Base-by-base conservation (phyloP, 2,113 vertebrate genomes). In the Heliornis fulica region DNA sequence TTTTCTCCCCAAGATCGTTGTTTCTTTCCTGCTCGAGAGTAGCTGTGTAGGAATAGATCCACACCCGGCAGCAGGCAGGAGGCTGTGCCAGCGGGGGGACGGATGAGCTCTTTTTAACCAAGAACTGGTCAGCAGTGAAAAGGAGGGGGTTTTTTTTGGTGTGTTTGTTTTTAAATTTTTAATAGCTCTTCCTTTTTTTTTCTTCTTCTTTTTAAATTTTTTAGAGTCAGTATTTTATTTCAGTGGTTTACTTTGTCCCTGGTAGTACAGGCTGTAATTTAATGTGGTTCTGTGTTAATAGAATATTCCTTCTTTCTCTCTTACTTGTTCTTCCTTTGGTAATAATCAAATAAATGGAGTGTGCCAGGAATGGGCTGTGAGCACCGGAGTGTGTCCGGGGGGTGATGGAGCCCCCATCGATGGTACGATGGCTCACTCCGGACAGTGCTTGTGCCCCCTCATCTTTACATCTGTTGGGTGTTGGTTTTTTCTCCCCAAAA, bases 371-470 rank as follows among this genome's bases (percentile, higher is more conserved):
- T 0, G 26, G 81, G 43, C 84, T 82, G 82, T 38, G 91, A 76
- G 84, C 65, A 78, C 38, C 1, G 4, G 71, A 29, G 25, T 4
- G 2, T 66, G 45, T 20, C 26, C 38, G 92, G 71, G 71, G 48
- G 46, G 54, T 17, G 2, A 0, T 10, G 54, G 70, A 50, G 21
- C 15, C 21, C 13, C 7, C 14, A 1, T 36, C 7, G 2, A 38
- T 50, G 74, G 34, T 26, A 5, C 0, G 0, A 38, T 10, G 23
- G 26, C 54, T 34, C 9, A 3, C 56, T 48, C 31, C 0, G 0
- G 10, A 9, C 0, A 0, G 34, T 36, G 43, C 22, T 56, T 43
- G n/a, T n/a, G n/a, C n/a, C n/a, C n/a, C n/a, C n/a, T n/a, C n/a
- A n/a, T n/a, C n/a, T 74, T 77, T 40, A 31, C 25, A 69, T 20